Evolutionary conservation across 1,140 invertebrate genomes (phyloP), one percentile per base, ranked within the genome.

Genomic region (Trichonephila clavata): DNA sequence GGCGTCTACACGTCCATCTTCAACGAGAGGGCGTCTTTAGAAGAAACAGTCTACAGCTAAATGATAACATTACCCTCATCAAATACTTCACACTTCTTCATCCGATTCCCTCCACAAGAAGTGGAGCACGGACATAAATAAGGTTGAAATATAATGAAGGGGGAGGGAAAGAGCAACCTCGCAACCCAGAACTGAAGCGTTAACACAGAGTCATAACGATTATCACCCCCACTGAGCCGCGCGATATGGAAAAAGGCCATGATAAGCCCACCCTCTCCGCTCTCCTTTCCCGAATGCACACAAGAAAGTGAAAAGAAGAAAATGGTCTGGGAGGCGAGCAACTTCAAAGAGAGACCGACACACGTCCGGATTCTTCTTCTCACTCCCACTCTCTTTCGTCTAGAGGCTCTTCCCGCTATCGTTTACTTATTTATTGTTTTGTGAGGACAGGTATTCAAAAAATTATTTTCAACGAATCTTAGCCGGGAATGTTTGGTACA

Each of bases 201-300:
- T 92, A 83, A 92, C 91, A 92, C 43, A 92, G 61, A 21, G 63
- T 63, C 63, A 86, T 92, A 92, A 92, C 83, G 91, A 92, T 92
- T 86, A 92, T 92, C 91, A 24, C 61, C 81, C 32, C 83, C 81
- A 39, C 68, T 39, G 71, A 59, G 83, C 57, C 50, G 83, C 57
- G 21, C 6, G 59, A 57, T 80, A 65, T 20, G 61, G 60, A 10
- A 57, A 50, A 43, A 39, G 61, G 68, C 27, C 8, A 59, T 13
- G 43, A 65, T 89, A 68, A 86, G 84, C 27, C n/a, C 21, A 50
- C 59, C 84, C 59, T 39, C 24, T 39, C 50, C 27, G 16, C 50
- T 50, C 50, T 50, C 43, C 32, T 50, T 50, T 50, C 8, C 10
- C 50, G 50, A 10, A 50, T 50, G 50, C 50, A 50, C 10, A 50